Conservation (phyloP, 1,140 invertebrate species). For the Drepana arcuata region DNA sequence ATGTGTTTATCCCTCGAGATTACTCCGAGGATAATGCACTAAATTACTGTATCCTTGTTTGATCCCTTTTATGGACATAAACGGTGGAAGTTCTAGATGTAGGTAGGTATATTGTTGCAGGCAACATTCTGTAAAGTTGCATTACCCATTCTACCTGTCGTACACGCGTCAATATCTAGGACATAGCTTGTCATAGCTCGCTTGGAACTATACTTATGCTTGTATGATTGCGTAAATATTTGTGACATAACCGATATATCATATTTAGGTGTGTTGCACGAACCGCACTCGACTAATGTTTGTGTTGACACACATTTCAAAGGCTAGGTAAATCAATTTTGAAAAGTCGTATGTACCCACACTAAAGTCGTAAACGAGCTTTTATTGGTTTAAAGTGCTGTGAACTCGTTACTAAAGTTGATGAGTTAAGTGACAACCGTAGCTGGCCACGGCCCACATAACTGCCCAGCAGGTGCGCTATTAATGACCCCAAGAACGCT, state of each 20-base stretch:
- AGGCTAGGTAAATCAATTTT: too few species aligned
- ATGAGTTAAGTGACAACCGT: too few species aligned
- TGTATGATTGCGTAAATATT: constrained; percentile 42
- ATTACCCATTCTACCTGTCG: constrained; percentile 32
- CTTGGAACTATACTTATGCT: constrained; percentile 35
- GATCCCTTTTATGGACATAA: constrained; percentile 16
- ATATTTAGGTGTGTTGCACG: constrained; percentile 21
- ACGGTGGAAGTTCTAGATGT: too few species aligned
- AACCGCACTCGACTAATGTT: constrained; percentile 3
- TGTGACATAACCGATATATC: constrained; percentile 56
- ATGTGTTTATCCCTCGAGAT: constrained; percentile 22
- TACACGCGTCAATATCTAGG: constrained; percentile 65
- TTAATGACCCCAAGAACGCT: constrained; percentile 48
- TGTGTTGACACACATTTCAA: too few species aligned
- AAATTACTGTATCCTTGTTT: constrained; percentile 19
- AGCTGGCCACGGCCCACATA: constrained; percentile 26
- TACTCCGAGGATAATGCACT: constrained; percentile 24
- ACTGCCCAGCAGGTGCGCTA: constrained; percentile 47
- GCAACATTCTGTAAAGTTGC: constrained; percentile 15
- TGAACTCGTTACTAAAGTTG: too few species aligned
- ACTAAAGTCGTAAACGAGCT: too few species aligned
- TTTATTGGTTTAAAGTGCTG: too few species aligned
- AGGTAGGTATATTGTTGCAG: too few species aligned
- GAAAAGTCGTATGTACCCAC: too few species aligned
- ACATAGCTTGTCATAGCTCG: constrained; percentile 55